These are phyloP conservation scores for Pontoporia blainvillei DNA, from an alignment of 2,113 vertebrate species.

Conservation along the genomic window DNA sequence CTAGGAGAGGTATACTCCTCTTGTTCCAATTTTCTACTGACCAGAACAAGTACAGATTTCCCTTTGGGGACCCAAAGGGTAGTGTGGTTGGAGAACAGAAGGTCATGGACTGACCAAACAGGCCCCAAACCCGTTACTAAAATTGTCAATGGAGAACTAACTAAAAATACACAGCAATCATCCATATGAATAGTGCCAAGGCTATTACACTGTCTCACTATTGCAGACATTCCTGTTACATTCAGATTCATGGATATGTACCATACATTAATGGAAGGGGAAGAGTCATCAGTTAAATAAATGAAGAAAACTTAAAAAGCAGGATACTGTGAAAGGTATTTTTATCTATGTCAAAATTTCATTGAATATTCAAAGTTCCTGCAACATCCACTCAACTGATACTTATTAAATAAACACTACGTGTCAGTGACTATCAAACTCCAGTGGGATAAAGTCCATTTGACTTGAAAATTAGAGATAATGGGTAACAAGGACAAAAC, in stretches of 20 bases:
- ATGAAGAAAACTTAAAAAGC: neutral
- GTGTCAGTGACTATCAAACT: neutral
- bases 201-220: neutral
- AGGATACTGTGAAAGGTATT: neutral
- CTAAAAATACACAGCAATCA: neutral
- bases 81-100: neutral
- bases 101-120: neutral
- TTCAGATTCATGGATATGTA: neutral
- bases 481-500: neutral
- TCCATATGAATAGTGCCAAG: neutral
- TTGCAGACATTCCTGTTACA: neutral
- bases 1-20: neutral
- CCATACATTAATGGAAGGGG: neutral
- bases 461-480: neutral
- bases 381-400: neutral
- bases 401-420: neutral
- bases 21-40: neutral
- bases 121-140: neutral
- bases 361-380: neutral
- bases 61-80: neutral
- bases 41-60: neutral
- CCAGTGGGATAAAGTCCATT: neutral
- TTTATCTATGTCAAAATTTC: neutral
- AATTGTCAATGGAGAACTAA: neutral
- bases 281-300: neutral